Evolutionary conservation across 2,888 invertebrate genomes (phyloP).

Genomic region (Allygus modestus): DNA sequence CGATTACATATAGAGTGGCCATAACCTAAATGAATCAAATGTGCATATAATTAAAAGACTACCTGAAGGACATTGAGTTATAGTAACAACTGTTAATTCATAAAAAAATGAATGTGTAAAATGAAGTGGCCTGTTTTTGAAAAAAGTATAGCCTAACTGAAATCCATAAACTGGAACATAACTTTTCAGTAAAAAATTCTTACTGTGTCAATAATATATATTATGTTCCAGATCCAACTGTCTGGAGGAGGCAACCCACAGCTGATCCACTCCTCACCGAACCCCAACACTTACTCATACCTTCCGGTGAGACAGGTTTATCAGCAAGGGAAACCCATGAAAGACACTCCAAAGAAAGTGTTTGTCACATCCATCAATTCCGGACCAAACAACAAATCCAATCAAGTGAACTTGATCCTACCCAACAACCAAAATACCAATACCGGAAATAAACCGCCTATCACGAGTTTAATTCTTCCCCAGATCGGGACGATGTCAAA

Average conservation of each 20-base stretch:
- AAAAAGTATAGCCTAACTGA: too few relatives aligned
- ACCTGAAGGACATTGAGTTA: too few relatives aligned
- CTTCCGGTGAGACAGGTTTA: constrained; percentile 44
- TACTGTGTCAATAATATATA: too few relatives aligned
- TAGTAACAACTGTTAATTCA: too few relatives aligned
- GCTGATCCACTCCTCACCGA: constrained; percentile 64
- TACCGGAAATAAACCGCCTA: constrained; percentile 53
- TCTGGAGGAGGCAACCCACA: constrained; percentile 61
- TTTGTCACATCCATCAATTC: constrained; percentile 64
- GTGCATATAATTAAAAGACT: too few relatives aligned
- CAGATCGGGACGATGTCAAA: constrained; percentile 48
- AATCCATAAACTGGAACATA: too few relatives aligned
- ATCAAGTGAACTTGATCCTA: constrained; percentile 58
- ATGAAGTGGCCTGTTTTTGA: too few relatives aligned
- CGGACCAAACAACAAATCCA: constrained; percentile 34
- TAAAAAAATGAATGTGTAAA: too few relatives aligned
- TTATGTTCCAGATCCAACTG: constrained; percentile 44
- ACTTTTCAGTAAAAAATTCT: too few relatives aligned
- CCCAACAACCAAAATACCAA: constrained; percentile 43
- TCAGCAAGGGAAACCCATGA: constrained; percentile 33
- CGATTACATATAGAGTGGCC: too few relatives aligned
- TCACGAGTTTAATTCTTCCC: constrained; percentile 61
- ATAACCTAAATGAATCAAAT: too few relatives aligned
- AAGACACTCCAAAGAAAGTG: constrained; percentile 64
- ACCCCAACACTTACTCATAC: constrained; percentile 28